phyloP scores from a whole-genome alignment of 1,140 invertebrate genomes.

The Procambarus clarkii region DNA sequence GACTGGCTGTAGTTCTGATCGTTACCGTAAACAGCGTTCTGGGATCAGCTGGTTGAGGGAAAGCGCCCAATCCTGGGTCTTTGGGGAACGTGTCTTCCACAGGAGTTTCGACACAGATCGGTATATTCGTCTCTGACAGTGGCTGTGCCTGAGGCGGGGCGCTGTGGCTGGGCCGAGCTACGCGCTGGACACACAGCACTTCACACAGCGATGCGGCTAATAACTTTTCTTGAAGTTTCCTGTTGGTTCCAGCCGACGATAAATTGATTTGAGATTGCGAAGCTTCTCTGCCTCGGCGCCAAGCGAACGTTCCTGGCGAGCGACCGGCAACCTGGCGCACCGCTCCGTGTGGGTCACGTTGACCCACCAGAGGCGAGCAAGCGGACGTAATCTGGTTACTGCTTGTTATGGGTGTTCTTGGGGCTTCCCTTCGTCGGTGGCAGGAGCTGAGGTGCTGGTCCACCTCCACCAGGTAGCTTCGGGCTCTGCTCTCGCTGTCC shows the following conservation, averaged over 20 bases:
- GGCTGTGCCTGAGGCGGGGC: not conserved
- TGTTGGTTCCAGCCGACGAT: not conserved
- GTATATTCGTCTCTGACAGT: not conserved
- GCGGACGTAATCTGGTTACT: conserved; percentile 2
- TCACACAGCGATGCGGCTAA: not conserved
- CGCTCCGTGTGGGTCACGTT: conserved; percentile 34
- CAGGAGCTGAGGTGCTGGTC: conserved; percentile 17
- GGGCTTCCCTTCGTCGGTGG: conserved; percentile 25
- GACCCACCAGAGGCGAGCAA: conserved; percentile 37
- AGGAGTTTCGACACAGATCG: not conserved
- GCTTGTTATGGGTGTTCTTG: conserved; percentile 16
- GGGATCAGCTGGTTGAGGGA: not conserved
- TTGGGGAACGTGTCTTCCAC: not conserved
- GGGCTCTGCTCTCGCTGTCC: conserved; percentile 46
- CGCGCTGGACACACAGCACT: not conserved
- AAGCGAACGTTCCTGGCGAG: too few relatives aligned
- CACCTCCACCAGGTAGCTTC: conserved; percentile 45
- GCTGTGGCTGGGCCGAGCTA: not conserved
- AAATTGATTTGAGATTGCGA: too few relatives aligned
- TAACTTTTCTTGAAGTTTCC: not conserved
- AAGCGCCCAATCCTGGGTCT: not conserved
- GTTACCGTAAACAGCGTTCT: conserved; percentile 15
- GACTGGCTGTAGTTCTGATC: not conserved
- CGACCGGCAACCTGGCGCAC: not conserved
- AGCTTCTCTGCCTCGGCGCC: too few relatives aligned